These are phyloP conservation scores for Crypturellus tataupa DNA, from an alignment of 2,797 vertebrate species.

Conservation along the genomic window DNA sequence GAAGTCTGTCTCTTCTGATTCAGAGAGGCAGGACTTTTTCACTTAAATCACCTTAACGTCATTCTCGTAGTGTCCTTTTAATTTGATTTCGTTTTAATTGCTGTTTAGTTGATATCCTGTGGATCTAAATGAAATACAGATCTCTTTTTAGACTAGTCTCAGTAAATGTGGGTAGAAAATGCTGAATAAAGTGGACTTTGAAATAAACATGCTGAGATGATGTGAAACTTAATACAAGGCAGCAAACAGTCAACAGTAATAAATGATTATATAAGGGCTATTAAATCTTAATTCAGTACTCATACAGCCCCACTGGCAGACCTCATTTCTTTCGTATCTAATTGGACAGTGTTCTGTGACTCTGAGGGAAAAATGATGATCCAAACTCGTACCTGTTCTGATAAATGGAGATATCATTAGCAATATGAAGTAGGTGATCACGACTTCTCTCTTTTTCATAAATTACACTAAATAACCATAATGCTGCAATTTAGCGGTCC, in stretches of 20 bases:
- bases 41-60: background rate
- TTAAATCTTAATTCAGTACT: conserved; percentile 80
- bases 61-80: background rate
- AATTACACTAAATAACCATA: conserved; percentile 99
- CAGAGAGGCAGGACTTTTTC: background rate
- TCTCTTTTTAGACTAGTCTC: background rate
- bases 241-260: conserved; percentile 64
- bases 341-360: conserved; percentile 73
- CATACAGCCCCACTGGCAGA: conserved; percentile 47
- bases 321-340: conserved; percentile 65
- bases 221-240: conserved; percentile 55
- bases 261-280: conserved; percentile 61
- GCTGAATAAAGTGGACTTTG: conserved; percentile 32
- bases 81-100: conserved; percentile 38
- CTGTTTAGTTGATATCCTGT: background rate
- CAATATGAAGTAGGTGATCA: conserved; percentile 85
- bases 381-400: conserved; percentile 82
- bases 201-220: conserved; percentile 54
- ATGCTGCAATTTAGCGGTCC: conserved; percentile 98
- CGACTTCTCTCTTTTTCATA: conserved; percentile 87
- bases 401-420: conserved; percentile 87
- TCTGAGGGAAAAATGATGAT: conserved; percentile 73
- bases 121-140: conserved; percentile 7
- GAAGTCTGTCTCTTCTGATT: background rate
- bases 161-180: conserved; percentile 50